Percentiles rank a stretch among this genome's conserved stretches.
These are phyloP conservation scores for Sycophila texana DNA, from an alignment of 2,888 invertebrate species.

Conservation along the genomic window DNA sequence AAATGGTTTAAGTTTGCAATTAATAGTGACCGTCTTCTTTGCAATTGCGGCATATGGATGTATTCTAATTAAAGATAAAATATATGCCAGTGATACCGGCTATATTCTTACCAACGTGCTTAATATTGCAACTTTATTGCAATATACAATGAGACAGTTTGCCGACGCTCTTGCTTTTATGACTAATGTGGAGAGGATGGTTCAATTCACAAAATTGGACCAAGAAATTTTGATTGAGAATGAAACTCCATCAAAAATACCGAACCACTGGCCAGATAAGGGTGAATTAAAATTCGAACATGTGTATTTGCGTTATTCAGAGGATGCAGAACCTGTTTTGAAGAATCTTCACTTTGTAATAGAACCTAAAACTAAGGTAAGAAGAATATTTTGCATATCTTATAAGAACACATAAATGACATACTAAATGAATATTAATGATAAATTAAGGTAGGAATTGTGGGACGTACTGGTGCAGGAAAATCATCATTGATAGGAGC, in stretches of 20 bases:
- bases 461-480: constrained; percentile 93
- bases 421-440: no score
- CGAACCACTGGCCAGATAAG: constrained; percentile 82
- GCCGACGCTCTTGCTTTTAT: constrained; percentile 86
- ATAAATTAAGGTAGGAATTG: constrained; percentile 83
- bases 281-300: constrained; percentile 81
- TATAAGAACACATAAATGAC: not conserved
- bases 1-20: constrained; percentile 73
- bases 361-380: constrained; percentile 83
- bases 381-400: constrained; percentile 10
- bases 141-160: constrained; percentile 86
- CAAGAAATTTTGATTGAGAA: constrained; percentile 83
- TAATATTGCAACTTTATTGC: constrained; percentile 80
- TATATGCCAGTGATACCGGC: constrained; percentile 82
- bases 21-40: constrained; percentile 80
- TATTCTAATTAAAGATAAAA: constrained; percentile 78
- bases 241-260: constrained; percentile 75
- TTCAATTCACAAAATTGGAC: constrained; percentile 86
- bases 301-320: constrained; percentile 81
- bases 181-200: constrained; percentile 88
- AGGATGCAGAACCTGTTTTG: constrained; percentile 82
- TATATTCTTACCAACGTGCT: constrained; percentile 84
- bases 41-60: constrained; percentile 81
- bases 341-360: constrained; percentile 84
- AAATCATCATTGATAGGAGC: constrained; percentile 89